Percentiles rank a stretch among this genome's conserved stretches.
Conservation (phyloP, 2,113 vertebrate genomes). For the Tychaedon coryphoeus region DNA sequence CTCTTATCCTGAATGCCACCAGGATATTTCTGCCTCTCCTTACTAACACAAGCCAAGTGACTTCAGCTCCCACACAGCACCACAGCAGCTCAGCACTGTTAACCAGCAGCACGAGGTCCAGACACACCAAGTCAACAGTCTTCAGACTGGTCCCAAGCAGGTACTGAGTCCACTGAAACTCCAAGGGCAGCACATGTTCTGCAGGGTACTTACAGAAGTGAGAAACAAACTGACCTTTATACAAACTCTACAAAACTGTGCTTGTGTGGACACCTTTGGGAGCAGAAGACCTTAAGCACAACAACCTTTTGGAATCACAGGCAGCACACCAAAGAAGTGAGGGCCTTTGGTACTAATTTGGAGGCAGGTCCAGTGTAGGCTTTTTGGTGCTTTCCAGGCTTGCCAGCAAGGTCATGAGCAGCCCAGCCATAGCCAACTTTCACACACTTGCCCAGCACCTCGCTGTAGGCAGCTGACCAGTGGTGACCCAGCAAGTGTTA, state of each 20-base stretch:
- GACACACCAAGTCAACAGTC: not conserved
- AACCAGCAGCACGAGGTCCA: not conserved
- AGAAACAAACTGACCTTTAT: not conserved
- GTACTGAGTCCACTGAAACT: not conserved
- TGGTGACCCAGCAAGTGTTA: rapidly evolving
- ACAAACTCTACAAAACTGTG: not conserved
- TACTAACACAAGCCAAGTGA: not conserved
- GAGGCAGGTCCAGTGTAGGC: not conserved
- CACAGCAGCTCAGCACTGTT: not conserved
- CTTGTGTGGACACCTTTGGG: not conserved
- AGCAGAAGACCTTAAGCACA: not conserved
- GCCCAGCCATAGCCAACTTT: not conserved
- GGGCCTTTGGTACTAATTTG: not conserved
- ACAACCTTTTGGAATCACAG: not conserved
- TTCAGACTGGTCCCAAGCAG: not conserved
- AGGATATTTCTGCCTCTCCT: not conserved
- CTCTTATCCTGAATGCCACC: not conserved
- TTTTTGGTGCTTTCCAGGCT: not conserved
- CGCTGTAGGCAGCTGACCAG: not conserved
- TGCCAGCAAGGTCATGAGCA: not conserved
- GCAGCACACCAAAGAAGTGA: not conserved
- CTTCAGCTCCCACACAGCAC: not conserved
- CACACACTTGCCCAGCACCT: not conserved
- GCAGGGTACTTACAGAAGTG: not conserved
- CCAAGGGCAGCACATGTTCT: not conserved